Conservation (phyloP, 2,888 invertebrate genomes). For the Calameuta idolon region DNA sequence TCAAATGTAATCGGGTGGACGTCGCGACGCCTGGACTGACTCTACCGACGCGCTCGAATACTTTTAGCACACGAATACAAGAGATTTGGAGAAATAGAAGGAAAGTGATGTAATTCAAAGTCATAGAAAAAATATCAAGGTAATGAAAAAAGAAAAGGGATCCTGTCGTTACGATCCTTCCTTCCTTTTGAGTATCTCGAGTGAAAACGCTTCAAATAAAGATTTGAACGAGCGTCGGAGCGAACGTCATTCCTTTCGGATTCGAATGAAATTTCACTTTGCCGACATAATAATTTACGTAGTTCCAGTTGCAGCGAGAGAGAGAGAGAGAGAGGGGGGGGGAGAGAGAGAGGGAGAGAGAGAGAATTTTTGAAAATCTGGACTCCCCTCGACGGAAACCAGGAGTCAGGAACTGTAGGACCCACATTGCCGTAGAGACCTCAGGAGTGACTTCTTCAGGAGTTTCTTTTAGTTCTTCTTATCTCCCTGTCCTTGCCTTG, state of each 20-base stretch:
- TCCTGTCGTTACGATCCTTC: too few relatives aligned
- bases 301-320: conserved; percentile 2
- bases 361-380: conserved; percentile 30
- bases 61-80: too few relatives aligned
- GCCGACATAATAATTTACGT: background rate
- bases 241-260: too few relatives aligned
- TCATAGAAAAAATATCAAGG: too few relatives aligned
- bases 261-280: background rate
- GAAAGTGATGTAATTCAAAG: conserved; percentile 2
- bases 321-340: background rate
- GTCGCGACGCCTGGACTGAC: too few relatives aligned
- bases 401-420: background rate
- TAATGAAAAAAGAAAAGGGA: too few relatives aligned
- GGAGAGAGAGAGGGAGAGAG: background rate
- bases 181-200: too few relatives aligned
- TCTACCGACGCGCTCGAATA: too few relatives aligned
- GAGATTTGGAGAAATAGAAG: background rate
- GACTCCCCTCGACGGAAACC: conserved; percentile 2
- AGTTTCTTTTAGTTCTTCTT: conserved; percentile 15
- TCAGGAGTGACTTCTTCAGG: background rate
- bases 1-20: too few relatives aligned
- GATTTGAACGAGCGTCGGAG: too few relatives aligned
- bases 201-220: too few relatives aligned
- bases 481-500: background rate
- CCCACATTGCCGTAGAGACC: background rate